phyloP scores from a whole-genome alignment of 2,888 invertebrate genomes.

The Sminthurides aquaticus region DNA sequence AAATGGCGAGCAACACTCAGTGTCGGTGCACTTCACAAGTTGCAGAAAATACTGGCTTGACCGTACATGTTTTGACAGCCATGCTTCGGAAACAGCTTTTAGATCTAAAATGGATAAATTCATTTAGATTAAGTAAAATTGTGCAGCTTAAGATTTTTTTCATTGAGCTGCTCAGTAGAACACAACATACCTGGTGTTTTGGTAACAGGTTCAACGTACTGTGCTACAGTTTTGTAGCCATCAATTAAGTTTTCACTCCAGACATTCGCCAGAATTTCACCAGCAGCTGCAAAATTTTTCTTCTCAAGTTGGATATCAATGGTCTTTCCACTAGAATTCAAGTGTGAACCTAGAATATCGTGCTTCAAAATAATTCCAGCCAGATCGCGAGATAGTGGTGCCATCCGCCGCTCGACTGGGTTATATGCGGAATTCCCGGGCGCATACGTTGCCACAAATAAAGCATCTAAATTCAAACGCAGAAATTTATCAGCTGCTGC shows the following conservation, averaged over 20 bases:
- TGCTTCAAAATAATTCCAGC: too few species aligned
- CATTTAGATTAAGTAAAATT: too few species aligned
- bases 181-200: too few species aligned
- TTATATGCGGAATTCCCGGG: constrained; percentile 19
- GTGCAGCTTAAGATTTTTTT: too few species aligned
- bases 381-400: constrained; percentile 33
- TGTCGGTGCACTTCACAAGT: too few species aligned
- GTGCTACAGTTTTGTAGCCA: neutral
- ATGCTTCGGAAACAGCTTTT: too few species aligned
- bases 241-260: constrained; percentile 21
- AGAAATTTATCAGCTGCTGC: constrained; percentile 27
- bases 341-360: constrained; percentile 43
- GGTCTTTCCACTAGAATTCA: constrained; percentile 31
- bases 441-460: constrained; percentile 16
- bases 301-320: constrained; percentile 33
- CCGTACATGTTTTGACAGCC: too few species aligned
- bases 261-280: constrained; percentile 14
- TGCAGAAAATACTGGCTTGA: too few species aligned
- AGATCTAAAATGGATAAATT: too few species aligned
- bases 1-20: too few species aligned
- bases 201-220: constrained; percentile 11
- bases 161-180: too few species aligned
- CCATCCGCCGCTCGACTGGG: constrained; percentile 21
- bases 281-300: constrained; percentile 44
- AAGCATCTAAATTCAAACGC: constrained; percentile 15